Evolutionary conservation across 2,888 invertebrate species (phyloP).

Genomic region (Netelia virgata): DNA sequence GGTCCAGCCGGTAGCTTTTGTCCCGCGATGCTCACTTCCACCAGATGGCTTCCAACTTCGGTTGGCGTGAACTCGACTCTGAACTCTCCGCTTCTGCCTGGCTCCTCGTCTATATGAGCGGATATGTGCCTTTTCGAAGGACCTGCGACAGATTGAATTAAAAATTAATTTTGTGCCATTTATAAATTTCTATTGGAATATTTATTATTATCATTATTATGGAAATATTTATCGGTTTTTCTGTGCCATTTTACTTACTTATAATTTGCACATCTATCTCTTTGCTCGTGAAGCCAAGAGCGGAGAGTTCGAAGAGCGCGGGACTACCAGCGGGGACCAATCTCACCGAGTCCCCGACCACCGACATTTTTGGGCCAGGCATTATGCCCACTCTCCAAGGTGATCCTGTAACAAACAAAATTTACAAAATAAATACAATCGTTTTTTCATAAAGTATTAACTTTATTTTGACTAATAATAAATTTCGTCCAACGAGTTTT

Average conservation of each 20-base stretch:
- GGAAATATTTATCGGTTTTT: not conserved
- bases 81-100: conserved; percentile 92
- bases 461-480: conserved; percentile 5
- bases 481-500: not conserved
- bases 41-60: conserved; percentile 97
- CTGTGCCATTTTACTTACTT: conserved; percentile 83
- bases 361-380: conserved; percentile 91
- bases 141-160: conserved; percentile 84
- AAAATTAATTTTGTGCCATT: not conserved
- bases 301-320: conserved; percentile 95
- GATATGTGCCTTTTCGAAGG: conserved; percentile 94
- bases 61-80: conserved; percentile 96
- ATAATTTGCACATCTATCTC: conserved; percentile 87
- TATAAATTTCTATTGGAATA: conserved; percentile 1
- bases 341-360: conserved; percentile 94
- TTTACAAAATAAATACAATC: conserved; percentile 8
- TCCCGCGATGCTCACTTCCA: conserved; percentile 96
- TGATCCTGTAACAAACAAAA: conserved; percentile 89
- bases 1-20: conserved; percentile 96
- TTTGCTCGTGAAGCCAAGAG: conserved; percentile 87
- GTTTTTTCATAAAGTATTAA: not conserved
- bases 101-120: conserved; percentile 93
- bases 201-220: not conserved
- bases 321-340: conserved; percentile 96
- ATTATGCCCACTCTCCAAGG: conserved; percentile 97